Conservation (phyloP, 2,113 vertebrate genomes). For the Thomomys bottae region DNA sequence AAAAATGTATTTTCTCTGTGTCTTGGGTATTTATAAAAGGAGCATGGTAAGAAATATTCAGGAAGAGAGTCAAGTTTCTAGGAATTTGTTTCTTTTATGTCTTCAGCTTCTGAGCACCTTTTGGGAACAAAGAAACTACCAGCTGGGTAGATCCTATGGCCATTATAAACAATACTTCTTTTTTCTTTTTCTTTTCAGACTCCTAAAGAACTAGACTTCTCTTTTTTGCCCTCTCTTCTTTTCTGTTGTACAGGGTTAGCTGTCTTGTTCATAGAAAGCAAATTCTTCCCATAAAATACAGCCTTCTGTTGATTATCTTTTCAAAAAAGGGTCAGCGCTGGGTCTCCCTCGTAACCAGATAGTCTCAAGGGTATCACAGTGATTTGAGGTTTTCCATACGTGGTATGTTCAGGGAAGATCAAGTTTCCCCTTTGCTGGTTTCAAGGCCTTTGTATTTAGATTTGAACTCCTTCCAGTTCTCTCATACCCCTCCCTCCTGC, state of each 20-base stretch:
- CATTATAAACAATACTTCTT: conserved; percentile 9
- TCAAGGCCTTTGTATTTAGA: conserved; percentile 67
- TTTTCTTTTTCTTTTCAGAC: conserved; percentile 55
- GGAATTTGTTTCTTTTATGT: background rate
- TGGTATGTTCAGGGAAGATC: conserved; percentile 54
- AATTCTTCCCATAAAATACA: conserved; percentile 77
- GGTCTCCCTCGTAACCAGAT: conserved; percentile 83
- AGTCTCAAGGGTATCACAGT: conserved; percentile 75
- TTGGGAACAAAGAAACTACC: conserved; percentile 39
- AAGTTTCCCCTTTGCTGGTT: conserved; percentile 69
- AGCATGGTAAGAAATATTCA: background rate
- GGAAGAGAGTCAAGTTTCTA: background rate
- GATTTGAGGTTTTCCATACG: conserved; percentile 72
- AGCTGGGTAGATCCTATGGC: conserved; percentile 50
- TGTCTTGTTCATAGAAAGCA: conserved; percentile 69
- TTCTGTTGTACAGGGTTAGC: conserved; percentile 61
- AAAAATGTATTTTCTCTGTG: background rate
- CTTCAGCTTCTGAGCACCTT: conserved; percentile 34
- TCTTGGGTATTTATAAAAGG: background rate
- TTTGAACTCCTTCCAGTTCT: conserved; percentile 64
- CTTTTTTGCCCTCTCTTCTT: conserved; percentile 32
- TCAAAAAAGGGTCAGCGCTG: conserved; percentile 79
- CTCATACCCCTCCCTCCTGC: too few species aligned
- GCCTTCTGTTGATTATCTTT: conserved; percentile 81
- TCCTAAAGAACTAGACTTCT: conserved; percentile 53